A percentile compares a stretch with the other conserved stretches of the same genome.
These are phyloP conservation scores for Andrena fulva DNA, from an alignment of 2,888 invertebrate species.

Conservation along the genomic window DNA sequence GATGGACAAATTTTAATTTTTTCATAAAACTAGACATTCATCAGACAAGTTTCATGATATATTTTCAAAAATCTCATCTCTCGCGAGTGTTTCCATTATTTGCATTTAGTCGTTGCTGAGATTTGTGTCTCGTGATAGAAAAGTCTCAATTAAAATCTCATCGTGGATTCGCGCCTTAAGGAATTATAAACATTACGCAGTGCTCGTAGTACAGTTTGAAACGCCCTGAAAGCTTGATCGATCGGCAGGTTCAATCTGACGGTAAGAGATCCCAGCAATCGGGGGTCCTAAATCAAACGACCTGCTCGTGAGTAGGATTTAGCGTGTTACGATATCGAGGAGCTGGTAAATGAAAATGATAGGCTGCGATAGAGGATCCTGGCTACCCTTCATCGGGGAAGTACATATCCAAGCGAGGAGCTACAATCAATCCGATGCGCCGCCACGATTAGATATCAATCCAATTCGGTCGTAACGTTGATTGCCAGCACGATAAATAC, in stretches of 20 bases:
- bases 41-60: too few species aligned
- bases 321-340: conserved; percentile 53
- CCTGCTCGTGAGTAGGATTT: conserved; percentile 43
- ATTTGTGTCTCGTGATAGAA: too few species aligned
- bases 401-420: conserved; percentile 21
- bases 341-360: conserved; percentile 37
- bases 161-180: neutral
- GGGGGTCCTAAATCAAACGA: conserved; percentile 40
- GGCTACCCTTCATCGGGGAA: neutral
- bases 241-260: neutral
- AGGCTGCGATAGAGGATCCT: conserved; percentile 9
- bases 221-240: neutral
- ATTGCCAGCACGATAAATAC: conserved; percentile 55
- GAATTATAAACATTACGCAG: neutral
- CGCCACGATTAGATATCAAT: conserved; percentile 58
- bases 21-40: too few species aligned
- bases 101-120: too few species aligned
- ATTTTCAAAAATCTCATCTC: too few species aligned
- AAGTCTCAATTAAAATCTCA: too few species aligned
- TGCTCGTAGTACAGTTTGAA: neutral
- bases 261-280: too few species aligned
- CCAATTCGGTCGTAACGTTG: conserved; percentile 51
- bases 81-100: too few species aligned
- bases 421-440: conserved; percentile 55
- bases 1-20: too few species aligned